These are phyloP conservation scores for Stenichneumon culpator DNA, from an alignment of 2,888 invertebrate genomes.

Conservation along the genomic window DNA sequence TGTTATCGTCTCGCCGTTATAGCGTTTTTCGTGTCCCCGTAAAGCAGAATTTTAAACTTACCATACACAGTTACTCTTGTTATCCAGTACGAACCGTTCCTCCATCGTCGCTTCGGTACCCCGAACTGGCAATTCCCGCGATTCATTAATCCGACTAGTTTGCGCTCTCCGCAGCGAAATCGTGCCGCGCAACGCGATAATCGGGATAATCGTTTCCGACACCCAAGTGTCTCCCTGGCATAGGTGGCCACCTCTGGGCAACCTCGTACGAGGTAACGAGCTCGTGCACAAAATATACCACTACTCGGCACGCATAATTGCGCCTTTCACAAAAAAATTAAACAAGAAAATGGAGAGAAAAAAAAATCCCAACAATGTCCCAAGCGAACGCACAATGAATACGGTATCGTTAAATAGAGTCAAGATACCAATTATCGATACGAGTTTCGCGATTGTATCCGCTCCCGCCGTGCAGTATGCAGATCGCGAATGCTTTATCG, in stretches of 20 bases:
- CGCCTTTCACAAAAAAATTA: neutral
- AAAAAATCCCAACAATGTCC: neutral
- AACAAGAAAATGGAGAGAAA: neutral
- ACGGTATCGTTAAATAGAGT: neutral
- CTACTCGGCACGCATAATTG: neutral
- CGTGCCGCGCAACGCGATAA: conserved; percentile 11
- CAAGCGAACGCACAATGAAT: neutral
- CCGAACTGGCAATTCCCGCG: neutral
- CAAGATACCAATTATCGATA: neutral
- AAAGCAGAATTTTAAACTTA: neutral
- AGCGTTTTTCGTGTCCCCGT: neutral
- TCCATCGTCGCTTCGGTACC: neutral
- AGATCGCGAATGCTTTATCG: conserved; percentile 9
- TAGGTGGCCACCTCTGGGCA: neutral
- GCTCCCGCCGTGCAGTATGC: neutral
- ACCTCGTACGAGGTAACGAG: conserved; percentile 5
- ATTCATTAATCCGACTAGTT: conserved; percentile 10
- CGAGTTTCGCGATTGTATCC: neutral
- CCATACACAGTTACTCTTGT: neutral
- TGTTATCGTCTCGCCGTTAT: neutral
- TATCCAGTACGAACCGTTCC: neutral
- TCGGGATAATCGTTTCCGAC: conserved; percentile 5
- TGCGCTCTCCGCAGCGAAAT: neutral
- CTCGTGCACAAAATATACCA: neutral
- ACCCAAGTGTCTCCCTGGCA: neutral